phyloP scores from a whole-genome alignment of 2,113 vertebrate species.

The Upupa epops region DNA sequence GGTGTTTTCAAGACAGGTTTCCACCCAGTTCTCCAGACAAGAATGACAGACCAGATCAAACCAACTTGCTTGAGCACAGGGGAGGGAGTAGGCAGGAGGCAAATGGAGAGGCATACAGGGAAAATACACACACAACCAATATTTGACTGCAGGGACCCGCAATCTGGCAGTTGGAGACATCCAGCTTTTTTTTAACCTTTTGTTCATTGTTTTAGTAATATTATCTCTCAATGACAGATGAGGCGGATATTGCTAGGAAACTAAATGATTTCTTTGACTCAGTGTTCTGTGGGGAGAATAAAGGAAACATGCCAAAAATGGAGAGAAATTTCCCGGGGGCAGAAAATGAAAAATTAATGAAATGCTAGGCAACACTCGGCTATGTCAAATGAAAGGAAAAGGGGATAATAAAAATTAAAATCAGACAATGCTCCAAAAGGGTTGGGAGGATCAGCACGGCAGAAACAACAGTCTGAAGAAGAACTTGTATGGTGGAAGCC shows the following conservation, averaged over 20 bases:
- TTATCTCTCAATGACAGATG: constrained; percentile 70
- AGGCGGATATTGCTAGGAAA: constrained; percentile 70
- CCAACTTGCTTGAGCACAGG: not conserved
- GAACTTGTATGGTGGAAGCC: not conserved
- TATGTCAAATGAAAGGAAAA: constrained; percentile 8
- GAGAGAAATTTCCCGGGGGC: constrained; percentile 58
- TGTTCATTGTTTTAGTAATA: constrained; percentile 68
- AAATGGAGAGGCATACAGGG: not conserved
- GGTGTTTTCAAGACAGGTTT: not conserved
- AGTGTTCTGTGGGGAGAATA: constrained; percentile 47
- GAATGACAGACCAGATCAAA: not conserved
- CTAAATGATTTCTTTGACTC: constrained; percentile 63
- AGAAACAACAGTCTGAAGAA: not conserved
- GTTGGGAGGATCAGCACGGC: not conserved
- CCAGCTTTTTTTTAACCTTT: constrained; percentile 55
- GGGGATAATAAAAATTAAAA: constrained; percentile 36
- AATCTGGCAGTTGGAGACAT: not conserved
- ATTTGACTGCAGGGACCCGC: constrained; percentile 36
- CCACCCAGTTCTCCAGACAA: not conserved
- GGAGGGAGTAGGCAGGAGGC: not conserved
- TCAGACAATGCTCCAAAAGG: not conserved
- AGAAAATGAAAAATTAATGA: constrained; percentile 70
- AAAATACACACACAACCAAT: not conserved
- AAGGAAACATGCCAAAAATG: constrained; percentile 55
- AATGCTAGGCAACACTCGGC: constrained; percentile 51